phyloP scores from a whole-genome alignment of 2,888 invertebrate genomes.

The Pyrgus malvae region DNA sequence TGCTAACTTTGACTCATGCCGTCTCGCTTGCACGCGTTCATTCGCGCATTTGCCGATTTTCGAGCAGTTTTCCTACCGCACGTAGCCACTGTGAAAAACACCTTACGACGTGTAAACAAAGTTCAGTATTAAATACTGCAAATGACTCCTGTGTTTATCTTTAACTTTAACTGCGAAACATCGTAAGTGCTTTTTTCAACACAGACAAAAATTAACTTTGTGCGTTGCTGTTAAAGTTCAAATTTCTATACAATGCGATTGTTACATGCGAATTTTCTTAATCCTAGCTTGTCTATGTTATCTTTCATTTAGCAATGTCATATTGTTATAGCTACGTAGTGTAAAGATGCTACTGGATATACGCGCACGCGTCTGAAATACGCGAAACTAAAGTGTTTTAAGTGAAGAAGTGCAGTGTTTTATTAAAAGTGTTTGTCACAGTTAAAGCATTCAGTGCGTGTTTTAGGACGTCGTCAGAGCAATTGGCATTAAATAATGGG shows the following conservation, averaged over 20 bases:
- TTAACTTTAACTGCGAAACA: constrained; percentile 38
- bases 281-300: constrained; percentile 54
- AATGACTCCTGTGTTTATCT: constrained; percentile 68
- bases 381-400: constrained; percentile 28
- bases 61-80: constrained; percentile 65
- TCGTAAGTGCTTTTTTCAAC: constrained; percentile 34
- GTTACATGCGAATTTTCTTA: constrained; percentile 19
- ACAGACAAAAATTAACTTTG: constrained; percentile 38
- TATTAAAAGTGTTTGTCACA: background rate
- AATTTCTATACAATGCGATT: constrained; percentile 35
- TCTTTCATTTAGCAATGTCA: constrained; percentile 76
- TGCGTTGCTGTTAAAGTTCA: constrained; percentile 25
- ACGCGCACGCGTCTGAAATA: constrained; percentile 16
- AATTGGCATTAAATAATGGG: background rate
- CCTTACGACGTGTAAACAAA: constrained; percentile 42
- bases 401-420: constrained; percentile 11
- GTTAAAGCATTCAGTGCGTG: background rate
- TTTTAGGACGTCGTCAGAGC: too few relatives aligned
- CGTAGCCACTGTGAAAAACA: constrained; percentile 38
- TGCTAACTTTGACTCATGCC: constrained; percentile 42
- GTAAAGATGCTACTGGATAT: constrained; percentile 34
- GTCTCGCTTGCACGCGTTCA: constrained; percentile 54
- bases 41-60: constrained; percentile 50
- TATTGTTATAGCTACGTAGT: constrained; percentile 60
- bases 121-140: constrained; percentile 43